These are phyloP conservation scores for Stramonita haemastoma DNA, from an alignment of 2,888 invertebrate species.

Conservation along the genomic window DNA sequence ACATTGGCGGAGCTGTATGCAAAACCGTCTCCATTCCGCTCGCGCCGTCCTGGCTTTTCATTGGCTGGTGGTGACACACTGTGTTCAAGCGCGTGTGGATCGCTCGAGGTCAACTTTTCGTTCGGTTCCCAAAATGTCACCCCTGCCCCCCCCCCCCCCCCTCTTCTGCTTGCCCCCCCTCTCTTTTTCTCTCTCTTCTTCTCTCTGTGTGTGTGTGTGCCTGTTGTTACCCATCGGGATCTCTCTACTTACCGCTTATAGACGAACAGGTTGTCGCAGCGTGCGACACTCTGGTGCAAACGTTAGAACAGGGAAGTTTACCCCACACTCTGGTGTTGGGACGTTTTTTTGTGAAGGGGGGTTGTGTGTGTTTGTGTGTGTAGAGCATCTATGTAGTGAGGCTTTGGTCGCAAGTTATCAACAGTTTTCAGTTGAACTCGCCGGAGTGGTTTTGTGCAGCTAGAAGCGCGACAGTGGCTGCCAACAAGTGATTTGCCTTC, in stretches of 20 bases:
- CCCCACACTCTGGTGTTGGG: neutral
- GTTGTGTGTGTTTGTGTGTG: neutral
- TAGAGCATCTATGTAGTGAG: neutral
- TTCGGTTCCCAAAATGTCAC: conserved; percentile 44
- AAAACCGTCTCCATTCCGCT: conserved; percentile 40
- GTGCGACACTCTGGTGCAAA: conserved; percentile 27
- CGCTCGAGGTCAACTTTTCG: conserved; percentile 45
- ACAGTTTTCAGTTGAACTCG: neutral
- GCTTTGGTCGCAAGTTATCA: neutral
- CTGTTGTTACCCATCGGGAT: conserved; percentile 28
- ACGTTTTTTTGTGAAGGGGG: neutral
- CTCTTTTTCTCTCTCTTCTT: neutral
- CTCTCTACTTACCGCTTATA: conserved; percentile 42
- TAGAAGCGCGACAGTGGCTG: no score
- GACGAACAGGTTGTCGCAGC: conserved; percentile 36
- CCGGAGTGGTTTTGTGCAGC: neutral
- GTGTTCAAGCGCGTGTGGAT: conserved; percentile 37
- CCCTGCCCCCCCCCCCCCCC: conserved; percentile 20
- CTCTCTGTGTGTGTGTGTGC: neutral
- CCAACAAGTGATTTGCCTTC: neutral
- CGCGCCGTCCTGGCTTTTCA: conserved; percentile 36
- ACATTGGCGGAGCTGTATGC: conserved; percentile 39
- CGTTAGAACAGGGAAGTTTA: conserved; percentile 7
- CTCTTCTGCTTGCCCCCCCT: neutral
- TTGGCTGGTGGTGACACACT: conserved; percentile 51